Conservation (phyloP, 2,888 invertebrate genomes). For the Drosophila putrida region DNA sequence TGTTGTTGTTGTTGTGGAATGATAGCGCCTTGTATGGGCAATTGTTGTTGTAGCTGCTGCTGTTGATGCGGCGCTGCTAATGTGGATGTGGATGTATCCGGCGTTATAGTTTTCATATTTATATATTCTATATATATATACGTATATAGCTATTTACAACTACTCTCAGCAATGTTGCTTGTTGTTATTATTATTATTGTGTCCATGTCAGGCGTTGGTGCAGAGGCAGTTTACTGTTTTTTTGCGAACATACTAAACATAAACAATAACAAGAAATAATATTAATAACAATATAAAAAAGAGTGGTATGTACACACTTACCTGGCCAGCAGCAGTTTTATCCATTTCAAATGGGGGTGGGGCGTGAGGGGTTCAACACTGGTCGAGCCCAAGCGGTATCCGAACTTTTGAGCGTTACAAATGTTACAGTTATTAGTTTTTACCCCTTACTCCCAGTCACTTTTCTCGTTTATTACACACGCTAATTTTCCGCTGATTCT, state of each 20-base stretch:
- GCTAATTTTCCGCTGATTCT: slow-evolving; percentile 57
- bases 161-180: slow-evolving; percentile 39
- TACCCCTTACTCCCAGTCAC: slow-evolving; percentile 45
- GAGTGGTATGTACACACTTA: slow-evolving; percentile 42
- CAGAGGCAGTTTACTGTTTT: slow-evolving; percentile 49
- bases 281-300: background rate
- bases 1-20: slow-evolving; percentile 70
- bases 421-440: slow-evolving; percentile 32
- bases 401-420: slow-evolving; percentile 25
- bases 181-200: slow-evolving; percentile 27
- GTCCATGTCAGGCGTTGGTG: slow-evolving; percentile 64
- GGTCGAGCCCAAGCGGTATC: slow-evolving; percentile 16
- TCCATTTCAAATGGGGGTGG: slow-evolving; percentile 57
- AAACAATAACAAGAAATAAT: slow-evolving; percentile 7
- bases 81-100: slow-evolving; percentile 67
- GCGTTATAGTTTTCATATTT: slow-evolving; percentile 76
- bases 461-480: slow-evolving; percentile 52
- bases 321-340: slow-evolving; percentile 78
- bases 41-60: slow-evolving; percentile 53
- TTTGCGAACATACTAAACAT: slow-evolving; percentile 71
- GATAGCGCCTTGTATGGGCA: slow-evolving; percentile 50
- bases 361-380: slow-evolving; percentile 9
- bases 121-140: slow-evolving; percentile 29
- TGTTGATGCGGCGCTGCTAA: slow-evolving; percentile 49
- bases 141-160: slow-evolving; percentile 52